Evolutionary conservation across 2,888 invertebrate genomes (phyloP).

Genomic region (Calliscelio sp.): DNA sequence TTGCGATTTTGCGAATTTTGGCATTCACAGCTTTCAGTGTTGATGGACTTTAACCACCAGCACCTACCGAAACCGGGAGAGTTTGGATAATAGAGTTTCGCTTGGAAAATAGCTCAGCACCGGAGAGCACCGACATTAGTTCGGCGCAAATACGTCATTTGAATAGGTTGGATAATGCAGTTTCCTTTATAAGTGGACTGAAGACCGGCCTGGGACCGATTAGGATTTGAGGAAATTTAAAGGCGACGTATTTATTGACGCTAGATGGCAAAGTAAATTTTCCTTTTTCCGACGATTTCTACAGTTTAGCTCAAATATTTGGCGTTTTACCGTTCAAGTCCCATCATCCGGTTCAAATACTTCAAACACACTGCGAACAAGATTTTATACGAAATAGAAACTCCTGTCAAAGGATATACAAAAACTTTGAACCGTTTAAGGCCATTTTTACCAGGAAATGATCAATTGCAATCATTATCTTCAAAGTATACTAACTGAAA

Average conservation of each 20-base stretch:
- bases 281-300: neutral
- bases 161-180: constrained; percentile 50
- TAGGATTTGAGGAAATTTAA: constrained; percentile 51
- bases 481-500: no score
- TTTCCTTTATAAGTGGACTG: constrained; percentile 35
- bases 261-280: constrained; percentile 29
- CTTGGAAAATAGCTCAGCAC: constrained; percentile 28
- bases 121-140: constrained; percentile 9
- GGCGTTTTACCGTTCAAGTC: constrained; percentile 7
- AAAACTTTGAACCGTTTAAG: neutral
- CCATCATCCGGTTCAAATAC: constrained; percentile 25
- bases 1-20: no score
- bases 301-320: constrained; percentile 33
- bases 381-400: constrained; percentile 1
- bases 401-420: neutral
- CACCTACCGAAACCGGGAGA: neutral
- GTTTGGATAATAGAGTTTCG: constrained; percentile 28
- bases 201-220: constrained; percentile 51
- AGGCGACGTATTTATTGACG: constrained; percentile 28
- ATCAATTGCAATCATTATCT: neutral
- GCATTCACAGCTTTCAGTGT: neutral
- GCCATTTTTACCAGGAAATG: neutral
- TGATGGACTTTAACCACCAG: constrained; percentile 16
- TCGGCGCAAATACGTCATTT: constrained; percentile 52
- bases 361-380: constrained; percentile 4